These are phyloP conservation scores for Orius laevigatus DNA, from an alignment of 1,140 invertebrate genomes.

Conservation along the genomic window DNA sequence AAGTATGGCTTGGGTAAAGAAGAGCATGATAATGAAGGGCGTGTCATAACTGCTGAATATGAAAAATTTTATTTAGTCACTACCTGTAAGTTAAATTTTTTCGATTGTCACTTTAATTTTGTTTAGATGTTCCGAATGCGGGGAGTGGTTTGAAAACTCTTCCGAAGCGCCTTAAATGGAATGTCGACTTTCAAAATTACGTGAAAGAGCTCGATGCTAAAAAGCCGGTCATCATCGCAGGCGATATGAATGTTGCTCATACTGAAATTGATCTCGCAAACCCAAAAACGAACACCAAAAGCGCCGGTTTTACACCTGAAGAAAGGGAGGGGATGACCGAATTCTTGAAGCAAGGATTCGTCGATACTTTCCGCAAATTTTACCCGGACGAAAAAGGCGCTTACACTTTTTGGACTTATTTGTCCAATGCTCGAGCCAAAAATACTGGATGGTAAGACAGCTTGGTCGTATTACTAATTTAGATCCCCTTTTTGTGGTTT, in stretches of 20 bases:
- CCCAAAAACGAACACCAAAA: constrained; percentile 83
- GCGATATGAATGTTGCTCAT: constrained; percentile 96
- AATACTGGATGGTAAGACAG: constrained; percentile 81
- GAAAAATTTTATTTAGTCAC: constrained; percentile 76
- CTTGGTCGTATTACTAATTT: constrained; percentile 15
- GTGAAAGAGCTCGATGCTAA: constrained; percentile 66
- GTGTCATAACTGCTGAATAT: constrained; percentile 93
- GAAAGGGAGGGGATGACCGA: constrained; percentile 82
- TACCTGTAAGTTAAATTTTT: constrained; percentile 35
- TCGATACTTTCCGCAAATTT: constrained; percentile 76
- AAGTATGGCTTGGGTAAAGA: constrained; percentile 62
- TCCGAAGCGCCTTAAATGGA: constrained; percentile 80
- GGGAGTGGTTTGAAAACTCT: constrained; percentile 68
- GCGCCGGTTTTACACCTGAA: constrained; percentile 88
- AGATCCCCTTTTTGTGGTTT: too few species aligned
- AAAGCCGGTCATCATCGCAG: constrained; percentile 89
- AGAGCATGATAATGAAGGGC: constrained; percentile 62
- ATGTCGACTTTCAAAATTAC: constrained; percentile 59
- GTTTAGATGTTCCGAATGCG: constrained; percentile 44
- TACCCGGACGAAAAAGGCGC: constrained; percentile 70
- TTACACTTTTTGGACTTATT: constrained; percentile 93
- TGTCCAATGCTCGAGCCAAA: constrained; percentile 63
- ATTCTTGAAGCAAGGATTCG: constrained; percentile 58
- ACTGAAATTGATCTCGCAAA: constrained; percentile 88
- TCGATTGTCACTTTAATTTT: constrained; percentile 32